Conservation (phyloP, 2,113 vertebrate species). For the Lichenostomus cassidix region DNA sequence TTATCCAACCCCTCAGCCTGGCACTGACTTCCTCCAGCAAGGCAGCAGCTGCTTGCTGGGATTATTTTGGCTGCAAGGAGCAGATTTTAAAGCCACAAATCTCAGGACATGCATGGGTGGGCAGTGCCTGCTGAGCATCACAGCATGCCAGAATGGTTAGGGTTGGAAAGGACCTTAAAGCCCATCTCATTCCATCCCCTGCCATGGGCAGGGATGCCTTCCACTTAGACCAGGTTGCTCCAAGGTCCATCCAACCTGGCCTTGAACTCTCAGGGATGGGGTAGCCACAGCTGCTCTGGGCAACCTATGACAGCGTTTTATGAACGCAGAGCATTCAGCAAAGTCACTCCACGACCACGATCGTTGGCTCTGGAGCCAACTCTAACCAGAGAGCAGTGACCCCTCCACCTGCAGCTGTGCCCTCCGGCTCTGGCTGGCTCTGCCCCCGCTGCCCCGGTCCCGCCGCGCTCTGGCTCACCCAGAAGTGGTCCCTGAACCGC, state of each 20-base stretch:
- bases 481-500: slow-evolving; percentile 88
- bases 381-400: background rate
- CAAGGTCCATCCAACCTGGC: accelerated
- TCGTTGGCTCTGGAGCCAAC: background rate
- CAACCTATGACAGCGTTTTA: background rate
- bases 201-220: background rate
- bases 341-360: background rate
- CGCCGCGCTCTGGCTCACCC: slow-evolving; percentile 75
- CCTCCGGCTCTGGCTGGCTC: background rate
- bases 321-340: background rate
- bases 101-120: background rate
- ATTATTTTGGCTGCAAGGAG: accelerated
- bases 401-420: background rate
- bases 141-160: background rate
- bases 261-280: background rate
- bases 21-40: too few species aligned
- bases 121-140: background rate
- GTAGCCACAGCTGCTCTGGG: background rate
- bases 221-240: background rate
- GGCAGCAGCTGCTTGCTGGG: accelerated
- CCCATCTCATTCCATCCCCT: background rate
- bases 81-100: background rate
- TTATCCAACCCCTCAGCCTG: background rate
- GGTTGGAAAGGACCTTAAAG: background rate
- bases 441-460: background rate